Conservation (phyloP, 2,888 invertebrate species). For the Xanthia icteritia region DNA sequence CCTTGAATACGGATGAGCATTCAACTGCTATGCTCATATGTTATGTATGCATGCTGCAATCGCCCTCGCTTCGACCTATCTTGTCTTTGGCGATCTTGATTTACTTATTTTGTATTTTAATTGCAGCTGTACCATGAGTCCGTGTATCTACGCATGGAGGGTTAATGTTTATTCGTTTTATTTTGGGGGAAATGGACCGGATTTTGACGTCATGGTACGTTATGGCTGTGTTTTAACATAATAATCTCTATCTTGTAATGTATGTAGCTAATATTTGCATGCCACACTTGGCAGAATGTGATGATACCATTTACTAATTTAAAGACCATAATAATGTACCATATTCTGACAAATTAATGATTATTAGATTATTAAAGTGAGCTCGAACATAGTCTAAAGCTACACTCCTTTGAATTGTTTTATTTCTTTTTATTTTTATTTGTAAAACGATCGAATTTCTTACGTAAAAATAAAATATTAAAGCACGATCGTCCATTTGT, state of each 20-base stretch:
- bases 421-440: background rate
- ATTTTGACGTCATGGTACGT: too few species aligned
- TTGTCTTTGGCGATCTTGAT: constrained; percentile 62
- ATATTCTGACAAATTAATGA: too few species aligned
- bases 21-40: constrained; percentile 69
- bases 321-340: too few species aligned
- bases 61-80: constrained; percentile 70
- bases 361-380: background rate
- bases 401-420: background rate
- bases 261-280: too few species aligned
- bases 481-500: constrained; percentile 19
- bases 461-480: constrained; percentile 1
- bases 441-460: background rate
- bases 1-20: constrained; percentile 87
- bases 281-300: too few species aligned
- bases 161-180: background rate
- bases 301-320: too few species aligned
- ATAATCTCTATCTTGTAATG: too few species aligned
- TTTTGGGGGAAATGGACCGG: too few species aligned
- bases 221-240: too few species aligned
- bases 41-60: constrained; percentile 81
- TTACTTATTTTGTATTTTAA: constrained; percentile 68
- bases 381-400: background rate
- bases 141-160: constrained; percentile 15
- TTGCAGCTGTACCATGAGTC: constrained; percentile 43